phyloP scores from a whole-genome alignment of 2,113 vertebrate species.

The Albula glossodonta region DNA sequence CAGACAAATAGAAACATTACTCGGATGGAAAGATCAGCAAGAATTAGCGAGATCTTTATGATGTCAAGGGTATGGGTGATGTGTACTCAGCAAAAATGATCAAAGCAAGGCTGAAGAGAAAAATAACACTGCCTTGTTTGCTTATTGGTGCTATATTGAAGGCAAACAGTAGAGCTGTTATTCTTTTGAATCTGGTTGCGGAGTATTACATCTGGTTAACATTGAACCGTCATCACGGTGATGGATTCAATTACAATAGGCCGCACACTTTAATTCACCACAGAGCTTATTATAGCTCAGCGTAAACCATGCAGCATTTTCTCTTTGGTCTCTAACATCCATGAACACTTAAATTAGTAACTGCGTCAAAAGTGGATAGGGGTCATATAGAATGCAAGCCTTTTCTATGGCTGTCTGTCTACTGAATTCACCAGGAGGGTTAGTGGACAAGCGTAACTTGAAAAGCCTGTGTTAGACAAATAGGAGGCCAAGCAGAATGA shows the following conservation, averaged over 20 bases:
- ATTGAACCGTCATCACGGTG: neutral
- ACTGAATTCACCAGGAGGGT: neutral
- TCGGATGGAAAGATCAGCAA: neutral
- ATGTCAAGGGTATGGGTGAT: neutral
- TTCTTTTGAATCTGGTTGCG: neutral
- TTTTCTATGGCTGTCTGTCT: neutral
- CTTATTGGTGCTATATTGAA: neutral
- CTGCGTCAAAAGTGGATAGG: neutral
- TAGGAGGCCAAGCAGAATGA: neutral
- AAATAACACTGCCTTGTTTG: neutral
- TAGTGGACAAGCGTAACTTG: neutral
- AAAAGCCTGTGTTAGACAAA: neutral
- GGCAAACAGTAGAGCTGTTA: neutral
- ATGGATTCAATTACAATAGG: constrained; percentile 10
- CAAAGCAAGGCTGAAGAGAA: neutral
- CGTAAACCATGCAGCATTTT: neutral
- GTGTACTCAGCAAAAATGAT: neutral
- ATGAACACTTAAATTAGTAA: constrained; percentile 8
- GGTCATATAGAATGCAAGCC: neutral
- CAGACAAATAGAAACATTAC: neutral
- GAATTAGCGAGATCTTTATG: neutral
- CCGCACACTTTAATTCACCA: neutral
- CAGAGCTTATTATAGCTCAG: neutral
- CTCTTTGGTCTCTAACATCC: neutral
- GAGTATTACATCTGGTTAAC: neutral